A percentile compares a stretch with the other conserved stretches of the same genome.
Evolutionary conservation across 2,888 invertebrate genomes (phyloP).

Genomic region (Tetragnatha montana): DNA sequence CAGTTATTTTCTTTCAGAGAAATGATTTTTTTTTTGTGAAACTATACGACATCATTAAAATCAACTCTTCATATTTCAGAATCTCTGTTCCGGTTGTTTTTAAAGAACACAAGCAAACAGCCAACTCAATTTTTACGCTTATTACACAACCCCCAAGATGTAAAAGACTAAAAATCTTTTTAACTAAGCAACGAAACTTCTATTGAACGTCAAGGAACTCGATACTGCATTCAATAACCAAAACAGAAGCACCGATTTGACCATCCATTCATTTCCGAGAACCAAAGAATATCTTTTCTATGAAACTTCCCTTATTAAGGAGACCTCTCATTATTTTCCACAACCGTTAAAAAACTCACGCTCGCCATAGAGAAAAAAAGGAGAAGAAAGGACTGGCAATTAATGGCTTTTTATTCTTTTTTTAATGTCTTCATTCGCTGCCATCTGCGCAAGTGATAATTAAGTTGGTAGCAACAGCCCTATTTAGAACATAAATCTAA

Average conservation of each 20-base stretch:
- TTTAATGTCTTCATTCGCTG: slow-evolving; percentile 35
- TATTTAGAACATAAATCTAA: slow-evolving; percentile 59
- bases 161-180: background rate
- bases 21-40: too few species aligned
- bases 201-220: background rate
- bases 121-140: background rate
- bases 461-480: slow-evolving; percentile 62
- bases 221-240: background rate
- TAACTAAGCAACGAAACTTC: too few species aligned
- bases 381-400: slow-evolving; percentile 50
- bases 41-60: too few species aligned
- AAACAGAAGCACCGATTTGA: background rate
- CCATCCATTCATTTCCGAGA: background rate
- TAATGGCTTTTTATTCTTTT: slow-evolving; percentile 49
- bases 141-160: background rate
- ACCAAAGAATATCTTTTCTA: background rate
- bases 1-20: too few species aligned
- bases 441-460: slow-evolving; percentile 61
- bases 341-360: slow-evolving; percentile 14
- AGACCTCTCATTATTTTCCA: background rate
- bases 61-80: too few species aligned
- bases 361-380: slow-evolving; percentile 44
- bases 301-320: background rate
- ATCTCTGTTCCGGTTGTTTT: too few species aligned
- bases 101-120: background rate